A percentile compares a stretch with the other conserved stretches of the same genome.
phyloP scores from a whole-genome alignment of 2,888 invertebrate species.

The Scelioninae gen. 1 region DNA sequence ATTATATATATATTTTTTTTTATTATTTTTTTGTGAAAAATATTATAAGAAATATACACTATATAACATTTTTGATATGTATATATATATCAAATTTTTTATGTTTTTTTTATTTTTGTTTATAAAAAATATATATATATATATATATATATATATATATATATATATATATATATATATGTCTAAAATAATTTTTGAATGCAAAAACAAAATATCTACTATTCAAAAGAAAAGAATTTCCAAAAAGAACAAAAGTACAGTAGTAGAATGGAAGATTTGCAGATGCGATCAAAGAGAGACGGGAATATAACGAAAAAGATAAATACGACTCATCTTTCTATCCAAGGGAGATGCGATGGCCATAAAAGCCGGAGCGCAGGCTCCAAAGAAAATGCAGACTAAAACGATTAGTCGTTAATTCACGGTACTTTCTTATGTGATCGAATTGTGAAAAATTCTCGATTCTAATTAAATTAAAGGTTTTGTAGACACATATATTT shows the following conservation, averaged over 20 bases:
- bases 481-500: not conserved
- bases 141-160: too few species aligned
- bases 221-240: constrained; percentile 51
- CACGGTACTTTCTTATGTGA: constrained; percentile 74
- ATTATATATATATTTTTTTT: too few species aligned
- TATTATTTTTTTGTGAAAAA: too few species aligned
- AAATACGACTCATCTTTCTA: constrained; percentile 75
- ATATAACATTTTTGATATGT: too few species aligned
- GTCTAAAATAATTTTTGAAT: constrained; percentile 41
- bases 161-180: constrained; percentile 46
- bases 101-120: too few species aligned
- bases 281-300: constrained; percentile 33
- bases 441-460: constrained; percentile 27
- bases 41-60: too few species aligned
- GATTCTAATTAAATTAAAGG: constrained; percentile 14
- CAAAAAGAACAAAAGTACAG: constrained; percentile 66
- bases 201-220: constrained; percentile 37
- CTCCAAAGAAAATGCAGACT: constrained; percentile 83
- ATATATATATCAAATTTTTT: too few species aligned
- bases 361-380: constrained; percentile 81
- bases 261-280: constrained; percentile 62
- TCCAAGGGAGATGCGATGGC: constrained; percentile 79
- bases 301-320: constrained; percentile 65
- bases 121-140: too few species aligned
- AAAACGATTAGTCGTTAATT: constrained; percentile 78